Percentiles rank a stretch among this genome's conserved stretches.
These are phyloP conservation scores for Brachylomia viminalis DNA, from an alignment of 2,888 invertebrate genomes.

Conservation along the genomic window DNA sequence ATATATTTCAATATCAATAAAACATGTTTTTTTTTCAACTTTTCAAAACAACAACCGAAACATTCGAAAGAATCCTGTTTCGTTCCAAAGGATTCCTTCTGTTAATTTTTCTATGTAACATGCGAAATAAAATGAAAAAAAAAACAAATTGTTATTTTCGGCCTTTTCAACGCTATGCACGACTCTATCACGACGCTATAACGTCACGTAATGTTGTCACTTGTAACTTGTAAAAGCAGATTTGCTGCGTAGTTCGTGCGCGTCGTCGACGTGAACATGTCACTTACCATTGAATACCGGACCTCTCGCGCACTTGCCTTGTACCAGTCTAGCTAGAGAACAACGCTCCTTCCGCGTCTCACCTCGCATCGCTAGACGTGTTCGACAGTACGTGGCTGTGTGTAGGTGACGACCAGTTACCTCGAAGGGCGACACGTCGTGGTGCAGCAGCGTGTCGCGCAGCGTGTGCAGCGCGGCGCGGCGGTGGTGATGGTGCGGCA, in stretches of 20 bases:
- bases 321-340: not conserved
- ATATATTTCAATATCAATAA: too few species aligned
- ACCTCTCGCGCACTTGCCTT: not conserved
- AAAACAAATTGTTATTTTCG: too few species aligned
- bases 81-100: too few species aligned
- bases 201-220: not conserved
- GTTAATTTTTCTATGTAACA: too few species aligned
- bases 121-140: too few species aligned
- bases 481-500: slow-evolving; percentile 92
- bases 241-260: not conserved
- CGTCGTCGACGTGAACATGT: not conserved
- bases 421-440: slow-evolving; percentile 97
- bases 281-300: not conserved
- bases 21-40: too few species aligned
- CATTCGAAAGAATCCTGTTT: too few species aligned
- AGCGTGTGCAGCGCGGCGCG: slow-evolving; percentile 94
- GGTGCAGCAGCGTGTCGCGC: slow-evolving; percentile 96
- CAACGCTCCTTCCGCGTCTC: not conserved
- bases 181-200: not conserved
- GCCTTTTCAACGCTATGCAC: too few species aligned
- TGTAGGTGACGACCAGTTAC: slow-evolving; percentile 74
- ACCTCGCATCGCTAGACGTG: not conserved
- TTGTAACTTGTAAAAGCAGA: not conserved
- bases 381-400: not conserved
- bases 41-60: too few species aligned